Evolutionary conservation across 2,888 invertebrate genomes (phyloP).

Genomic region (Dorcus parallelipipedus): DNA sequence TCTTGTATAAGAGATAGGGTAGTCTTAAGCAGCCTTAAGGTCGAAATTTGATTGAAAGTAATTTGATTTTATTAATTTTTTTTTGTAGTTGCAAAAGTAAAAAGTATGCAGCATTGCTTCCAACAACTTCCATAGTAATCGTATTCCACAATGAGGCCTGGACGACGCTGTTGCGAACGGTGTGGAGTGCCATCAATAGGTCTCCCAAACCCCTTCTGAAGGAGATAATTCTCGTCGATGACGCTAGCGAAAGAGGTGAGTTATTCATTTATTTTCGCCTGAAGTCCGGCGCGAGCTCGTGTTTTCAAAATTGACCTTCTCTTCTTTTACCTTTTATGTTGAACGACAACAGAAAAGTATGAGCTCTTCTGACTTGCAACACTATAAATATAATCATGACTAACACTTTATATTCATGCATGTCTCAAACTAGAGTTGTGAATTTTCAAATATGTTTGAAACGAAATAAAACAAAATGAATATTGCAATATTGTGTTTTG

Average conservation of each 20-base stretch:
- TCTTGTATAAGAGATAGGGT: no score
- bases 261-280: not conserved
- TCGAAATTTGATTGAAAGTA: no score
- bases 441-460: no score
- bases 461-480: no score
- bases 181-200: conserved; percentile 95
- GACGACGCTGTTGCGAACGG: conserved; percentile 92
- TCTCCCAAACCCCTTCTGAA: conserved; percentile 84
- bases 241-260: conserved; percentile 90
- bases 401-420: no score
- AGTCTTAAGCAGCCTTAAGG: no score
- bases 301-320: conserved; percentile 1
- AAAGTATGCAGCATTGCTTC: conserved; percentile 73
- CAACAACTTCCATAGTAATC: conserved; percentile 94
- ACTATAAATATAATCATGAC: no score
- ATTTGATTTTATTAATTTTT: not conserved
- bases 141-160: conserved; percentile 99
- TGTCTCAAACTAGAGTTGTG: no score
- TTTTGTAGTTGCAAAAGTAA: conserved; percentile 73
- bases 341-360: no score
- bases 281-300: not conserved
- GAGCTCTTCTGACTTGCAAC: no score
- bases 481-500: no score
- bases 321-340: no score
- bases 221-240: conserved; percentile 97